Evolutionary conservation across 2,888 invertebrate genomes (phyloP).

Genomic region (Chalcosyrphus nemorum): DNA sequence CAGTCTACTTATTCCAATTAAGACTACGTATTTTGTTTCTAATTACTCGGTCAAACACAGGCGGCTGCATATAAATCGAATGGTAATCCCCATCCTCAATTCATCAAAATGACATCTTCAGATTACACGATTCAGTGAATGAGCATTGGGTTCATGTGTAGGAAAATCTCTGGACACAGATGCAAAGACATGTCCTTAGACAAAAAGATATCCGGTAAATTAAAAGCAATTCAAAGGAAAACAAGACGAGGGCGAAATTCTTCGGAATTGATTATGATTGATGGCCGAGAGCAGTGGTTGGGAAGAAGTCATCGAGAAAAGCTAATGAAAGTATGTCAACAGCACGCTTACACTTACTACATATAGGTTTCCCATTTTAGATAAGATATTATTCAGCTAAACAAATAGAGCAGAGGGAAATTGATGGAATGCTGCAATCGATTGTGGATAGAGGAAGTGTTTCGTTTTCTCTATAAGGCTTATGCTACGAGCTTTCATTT

Average conservation of each 20-base stretch:
- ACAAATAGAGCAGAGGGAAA: background rate
- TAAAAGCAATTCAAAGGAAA: background rate
- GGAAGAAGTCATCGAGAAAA: background rate
- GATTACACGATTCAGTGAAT: background rate
- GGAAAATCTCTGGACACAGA: background rate
- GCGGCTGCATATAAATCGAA: background rate
- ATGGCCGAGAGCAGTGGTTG: background rate
- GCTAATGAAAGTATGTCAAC: slow-evolving; percentile 18
- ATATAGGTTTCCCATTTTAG: background rate
- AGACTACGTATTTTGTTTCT: too few relatives aligned
- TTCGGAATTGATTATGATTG: slow-evolving; percentile 30
- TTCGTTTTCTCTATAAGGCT: too few relatives aligned
- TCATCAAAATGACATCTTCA: slow-evolving; percentile 19
- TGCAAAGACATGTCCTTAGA: background rate
- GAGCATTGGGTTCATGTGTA: background rate
- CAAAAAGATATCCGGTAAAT: slow-evolving; percentile 1
- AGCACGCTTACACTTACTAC: too few relatives aligned
- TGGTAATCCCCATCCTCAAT: background rate
- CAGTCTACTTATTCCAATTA: too few relatives aligned
- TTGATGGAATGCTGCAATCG: background rate
- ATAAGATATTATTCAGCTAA: background rate
- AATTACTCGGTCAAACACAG: background rate
- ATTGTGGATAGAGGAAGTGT: too few relatives aligned
- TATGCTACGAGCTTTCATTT: too few relatives aligned
- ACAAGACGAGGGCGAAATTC: background rate